Base-by-base conservation (phyloP, 2,113 vertebrate species). In the Gasterosteus aculeatus region DNA sequence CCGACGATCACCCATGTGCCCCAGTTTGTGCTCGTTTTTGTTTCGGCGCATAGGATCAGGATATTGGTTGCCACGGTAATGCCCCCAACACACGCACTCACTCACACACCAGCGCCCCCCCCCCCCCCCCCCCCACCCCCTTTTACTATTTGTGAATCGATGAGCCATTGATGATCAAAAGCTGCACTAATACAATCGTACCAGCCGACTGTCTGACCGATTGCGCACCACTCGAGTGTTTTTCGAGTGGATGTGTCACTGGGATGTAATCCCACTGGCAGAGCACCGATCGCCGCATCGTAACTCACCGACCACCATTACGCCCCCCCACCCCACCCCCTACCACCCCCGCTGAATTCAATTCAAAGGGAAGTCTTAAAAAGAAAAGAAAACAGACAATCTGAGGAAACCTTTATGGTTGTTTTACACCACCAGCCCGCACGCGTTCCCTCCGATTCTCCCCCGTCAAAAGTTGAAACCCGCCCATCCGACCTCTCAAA, bases 401-500 rank as follows among this genome's bases (percentile, higher is more conserved):
- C 91, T 84, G 88, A 88, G 86, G 92, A 91, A 86, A 88, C 91
- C 90, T 83, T 91, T 86, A 80, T 75, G 88, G 86, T 87, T 85
- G 81, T 74, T 54, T 39, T 78, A 9, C 56, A 67, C 75, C 75
- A 65, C 44, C 16, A 49, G 47, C 75, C 72, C 75, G 29, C 14
- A 41, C 49, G 51, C 65, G 38, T 75, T 86, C 72, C 61, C 46
- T 49, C 56, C 1, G 49, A 75, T 75, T 68, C 57, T 63, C 59
- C 38, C 80, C 42, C 22, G 44, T 59, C 10, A 57, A 73, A 77
- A 47, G 68, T 68, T 38, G 12, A 59, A 53, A 75, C 54, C n/a
- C 83, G 78, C 76, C 63, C 80, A 89, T 38, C 85, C 77, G 78
- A 89, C 83, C 93, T 94, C 91, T 94, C 89, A 90, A 95, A 95